phyloP scores from a whole-genome alignment of 2,888 invertebrate genomes.

The Drosophila mimetica region DNA sequence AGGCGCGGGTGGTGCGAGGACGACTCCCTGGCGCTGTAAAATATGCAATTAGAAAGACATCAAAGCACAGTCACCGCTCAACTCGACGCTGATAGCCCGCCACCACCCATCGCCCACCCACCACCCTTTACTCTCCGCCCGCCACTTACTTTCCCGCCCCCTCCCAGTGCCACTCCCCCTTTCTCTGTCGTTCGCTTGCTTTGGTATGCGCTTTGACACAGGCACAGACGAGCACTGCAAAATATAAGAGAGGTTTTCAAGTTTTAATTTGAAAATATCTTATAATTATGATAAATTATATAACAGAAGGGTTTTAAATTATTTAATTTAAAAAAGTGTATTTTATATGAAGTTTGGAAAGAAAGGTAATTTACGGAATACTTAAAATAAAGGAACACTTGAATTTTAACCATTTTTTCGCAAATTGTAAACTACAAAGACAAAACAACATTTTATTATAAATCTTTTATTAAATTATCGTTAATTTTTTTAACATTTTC shows the following conservation, averaged over 20 bases:
- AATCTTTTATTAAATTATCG: too few species aligned
- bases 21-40: constrained; percentile 72
- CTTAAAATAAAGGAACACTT: too few species aligned
- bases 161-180: constrained; percentile 1
- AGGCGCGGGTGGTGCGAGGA: constrained; percentile 17
- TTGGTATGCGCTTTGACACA: constrained; percentile 64
- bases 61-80: constrained; percentile 60
- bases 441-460: too few species aligned
- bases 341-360: too few species aligned
- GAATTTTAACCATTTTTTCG: too few species aligned
- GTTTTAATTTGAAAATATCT: neutral
- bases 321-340: too few species aligned
- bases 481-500: too few species aligned
- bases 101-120: neutral
- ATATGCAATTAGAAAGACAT: constrained; percentile 79
- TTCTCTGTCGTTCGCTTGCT: constrained; percentile 25
- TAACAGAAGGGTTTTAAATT: too few species aligned
- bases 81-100: constrained; percentile 34
- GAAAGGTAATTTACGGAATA: too few species aligned
- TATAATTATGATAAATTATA: too few species aligned
- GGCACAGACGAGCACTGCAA: constrained; percentile 29
- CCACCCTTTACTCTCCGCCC: constrained; percentile 10
- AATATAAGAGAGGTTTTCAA: neutral
- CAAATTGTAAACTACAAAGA: too few species aligned
- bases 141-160: constrained; percentile 23